Percentiles rank a stretch among this genome's conserved stretches.
phyloP scores from a whole-genome alignment of 2,797 vertebrate genomes.

The Geotrypetes seraphini region DNA sequence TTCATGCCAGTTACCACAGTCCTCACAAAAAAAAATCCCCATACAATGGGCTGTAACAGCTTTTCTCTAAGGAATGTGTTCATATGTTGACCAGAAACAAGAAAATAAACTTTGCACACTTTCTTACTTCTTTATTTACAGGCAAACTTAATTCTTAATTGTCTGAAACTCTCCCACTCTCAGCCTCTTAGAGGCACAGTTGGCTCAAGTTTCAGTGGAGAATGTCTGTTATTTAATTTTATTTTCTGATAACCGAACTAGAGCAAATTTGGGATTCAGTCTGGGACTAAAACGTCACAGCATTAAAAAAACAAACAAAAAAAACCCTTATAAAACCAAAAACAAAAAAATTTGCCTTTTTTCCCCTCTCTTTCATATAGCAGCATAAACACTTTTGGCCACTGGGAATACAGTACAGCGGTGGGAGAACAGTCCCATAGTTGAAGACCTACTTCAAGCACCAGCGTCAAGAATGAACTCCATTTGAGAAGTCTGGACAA shows the following conservation, averaged over 20 bases:
- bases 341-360: slow-evolving; percentile 73
- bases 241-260: slow-evolving; percentile 84
- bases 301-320: slow-evolving; percentile 76
- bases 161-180: slow-evolving; percentile 79
- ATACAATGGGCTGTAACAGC: slow-evolving; percentile 78
- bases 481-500: slow-evolving; percentile 75
- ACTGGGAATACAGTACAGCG: slow-evolving; percentile 88
- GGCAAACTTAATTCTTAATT: slow-evolving; percentile 83
- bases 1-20: slow-evolving; percentile 75
- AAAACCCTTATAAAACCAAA: no score
- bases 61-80: slow-evolving; percentile 98
- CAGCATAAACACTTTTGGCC: slow-evolving; percentile 99
- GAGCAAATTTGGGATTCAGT: slow-evolving; percentile 97
- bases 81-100: slow-evolving; percentile 84
- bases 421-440: slow-evolving; percentile 67
- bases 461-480: slow-evolving; percentile 72
- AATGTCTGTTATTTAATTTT: slow-evolving; percentile 60
- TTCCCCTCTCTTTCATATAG: slow-evolving; percentile 77
- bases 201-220: slow-evolving; percentile 98
- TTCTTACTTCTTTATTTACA: slow-evolving; percentile 78
- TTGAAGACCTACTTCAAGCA: slow-evolving; percentile 76
- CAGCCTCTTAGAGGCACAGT: slow-evolving; percentile 99
- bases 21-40: slow-evolving; percentile 83
- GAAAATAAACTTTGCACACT: slow-evolving; percentile 76
- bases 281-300: slow-evolving; percentile 99